phyloP scores from a whole-genome alignment of 1,140 invertebrate species.

The Calephelis nemesis region DNA sequence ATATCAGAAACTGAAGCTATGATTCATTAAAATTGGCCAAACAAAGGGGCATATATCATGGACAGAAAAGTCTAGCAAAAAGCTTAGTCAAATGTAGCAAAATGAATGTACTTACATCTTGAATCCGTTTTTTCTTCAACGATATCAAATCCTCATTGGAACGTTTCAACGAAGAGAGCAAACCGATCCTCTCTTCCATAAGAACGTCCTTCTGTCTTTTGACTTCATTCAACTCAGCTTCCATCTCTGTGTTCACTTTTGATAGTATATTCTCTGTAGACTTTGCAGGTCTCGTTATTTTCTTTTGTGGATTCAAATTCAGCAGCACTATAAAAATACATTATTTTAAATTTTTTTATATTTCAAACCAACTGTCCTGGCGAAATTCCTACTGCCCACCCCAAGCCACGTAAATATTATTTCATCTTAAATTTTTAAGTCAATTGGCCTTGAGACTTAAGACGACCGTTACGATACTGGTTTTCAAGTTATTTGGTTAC shows the following conservation, averaged over 20 bases:
- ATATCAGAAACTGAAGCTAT: too few species aligned
- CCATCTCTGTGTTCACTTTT: constrained; percentile 72
- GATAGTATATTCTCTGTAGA: constrained; percentile 73
- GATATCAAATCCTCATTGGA: constrained; percentile 85
- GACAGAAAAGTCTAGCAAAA: too few species aligned
- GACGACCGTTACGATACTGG: too few species aligned
- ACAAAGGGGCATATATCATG: too few species aligned
- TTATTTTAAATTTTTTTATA: too few species aligned
- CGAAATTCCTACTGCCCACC: too few species aligned
- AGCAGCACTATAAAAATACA: constrained; percentile 60
- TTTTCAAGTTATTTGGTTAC: too few species aligned
- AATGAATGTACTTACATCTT: constrained; percentile 82
- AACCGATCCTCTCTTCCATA: constrained; percentile 82
- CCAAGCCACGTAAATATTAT: too few species aligned
- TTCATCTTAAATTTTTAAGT: too few species aligned
- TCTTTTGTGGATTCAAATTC: constrained; percentile 76
- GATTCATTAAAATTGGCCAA: too few species aligned
- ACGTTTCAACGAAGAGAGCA: constrained; percentile 80
- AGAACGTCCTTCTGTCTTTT: constrained; percentile 80
- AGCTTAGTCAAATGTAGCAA: not conserved
- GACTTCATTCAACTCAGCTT: constrained; percentile 60
- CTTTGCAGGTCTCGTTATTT: constrained; percentile 66
- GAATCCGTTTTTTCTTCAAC: constrained; percentile 86
- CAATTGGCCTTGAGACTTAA: too few species aligned
- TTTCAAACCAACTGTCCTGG: too few species aligned